Evolutionary conservation across 2,113 vertebrate species (phyloP), one percentile per base, ranked within the genome.

Genomic region (Thamnophis sirtalis): DNA sequence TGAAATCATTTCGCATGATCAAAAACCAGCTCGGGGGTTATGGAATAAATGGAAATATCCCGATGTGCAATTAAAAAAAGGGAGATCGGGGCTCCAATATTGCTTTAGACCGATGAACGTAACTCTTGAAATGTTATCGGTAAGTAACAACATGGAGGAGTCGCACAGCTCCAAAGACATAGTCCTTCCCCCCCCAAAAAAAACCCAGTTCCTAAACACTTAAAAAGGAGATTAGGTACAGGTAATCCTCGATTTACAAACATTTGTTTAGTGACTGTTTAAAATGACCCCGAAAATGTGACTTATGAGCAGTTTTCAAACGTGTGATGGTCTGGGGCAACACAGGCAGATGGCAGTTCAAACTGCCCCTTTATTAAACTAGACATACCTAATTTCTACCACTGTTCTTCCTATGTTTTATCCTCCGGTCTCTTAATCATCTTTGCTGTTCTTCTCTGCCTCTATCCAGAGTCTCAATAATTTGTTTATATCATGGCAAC

Each of bases 61-160:
- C 73, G 87, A 87, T 24, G 28, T 92, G 60, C 91, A 92, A 84
- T 92, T 92, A 55, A 80, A 51, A 86, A 90, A 55, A 60, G 56
- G 17, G 56, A 51, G 80, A 85, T 86, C 26, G 4, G 17, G 28
- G 55, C 86, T 88, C 86, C 54, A 38, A 50, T 4, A 58, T 92
- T 21, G 49, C 26, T 48, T 50, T n/a, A 84, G 87, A 68, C 21
- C 9, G 38, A 58, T 54, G n/a, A 89, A 84, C 19, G 0, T 50
- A 55, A 51, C 49, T 88, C 53, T 84, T 88, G 87, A 92, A 92
- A 84, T 13, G 26, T 17, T 92, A 89, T 89, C 84, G 28, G 53
- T 54, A 89, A 88, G 55, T 89, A 92, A 92, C 28, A 50, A 92
- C 68, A 84, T 26, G 38, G 33, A 49, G n/a, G 49, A 7, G 1